Conservation (phyloP, 2,888 invertebrate genomes). For the Acleris cristana region DNA sequence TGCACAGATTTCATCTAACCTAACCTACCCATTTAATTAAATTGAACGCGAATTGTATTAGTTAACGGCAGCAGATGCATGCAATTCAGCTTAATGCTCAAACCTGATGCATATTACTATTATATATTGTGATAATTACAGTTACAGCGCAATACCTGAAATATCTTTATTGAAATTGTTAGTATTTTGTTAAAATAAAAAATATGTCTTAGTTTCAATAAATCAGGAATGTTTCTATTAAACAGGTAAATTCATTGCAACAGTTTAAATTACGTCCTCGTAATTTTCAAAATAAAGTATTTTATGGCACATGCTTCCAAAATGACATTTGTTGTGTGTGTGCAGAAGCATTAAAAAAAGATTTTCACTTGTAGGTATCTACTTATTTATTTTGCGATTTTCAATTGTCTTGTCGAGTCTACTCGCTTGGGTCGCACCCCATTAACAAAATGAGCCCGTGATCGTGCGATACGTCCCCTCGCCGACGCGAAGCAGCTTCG, state of each 20-base stretch:
- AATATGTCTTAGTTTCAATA: too few relatives aligned
- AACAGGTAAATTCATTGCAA: too few relatives aligned
- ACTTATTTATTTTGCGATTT: background rate
- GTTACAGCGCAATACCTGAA: too few relatives aligned
- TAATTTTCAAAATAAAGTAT: too few relatives aligned
- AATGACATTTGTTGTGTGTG: too few relatives aligned
- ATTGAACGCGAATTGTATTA: slow-evolving; percentile 18
- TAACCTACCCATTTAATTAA: slow-evolving; percentile 6
- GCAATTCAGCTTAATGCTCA: slow-evolving; percentile 22
- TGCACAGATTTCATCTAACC: slow-evolving; percentile 11
- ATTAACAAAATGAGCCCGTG: slow-evolving; percentile 71
- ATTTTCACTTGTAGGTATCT: too few relatives aligned
- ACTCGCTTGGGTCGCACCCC: slow-evolving; percentile 48
- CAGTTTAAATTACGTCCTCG: too few relatives aligned
- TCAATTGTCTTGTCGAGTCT: slow-evolving; percentile 5
- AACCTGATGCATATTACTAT: slow-evolving; percentile 13
- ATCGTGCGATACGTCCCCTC: slow-evolving; percentile 62
- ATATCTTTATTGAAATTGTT: too few relatives aligned
- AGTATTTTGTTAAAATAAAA: too few relatives aligned
- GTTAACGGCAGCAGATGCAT: slow-evolving; percentile 19
- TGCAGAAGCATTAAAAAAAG: too few relatives aligned
- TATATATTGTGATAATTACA: background rate
- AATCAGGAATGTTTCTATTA: too few relatives aligned
- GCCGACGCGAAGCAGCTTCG: slow-evolving; percentile 52
- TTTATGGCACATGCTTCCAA: too few relatives aligned